These are phyloP conservation scores for Cantharis rufa DNA, from an alignment of 2,888 invertebrate species.

Conservation along the genomic window DNA sequence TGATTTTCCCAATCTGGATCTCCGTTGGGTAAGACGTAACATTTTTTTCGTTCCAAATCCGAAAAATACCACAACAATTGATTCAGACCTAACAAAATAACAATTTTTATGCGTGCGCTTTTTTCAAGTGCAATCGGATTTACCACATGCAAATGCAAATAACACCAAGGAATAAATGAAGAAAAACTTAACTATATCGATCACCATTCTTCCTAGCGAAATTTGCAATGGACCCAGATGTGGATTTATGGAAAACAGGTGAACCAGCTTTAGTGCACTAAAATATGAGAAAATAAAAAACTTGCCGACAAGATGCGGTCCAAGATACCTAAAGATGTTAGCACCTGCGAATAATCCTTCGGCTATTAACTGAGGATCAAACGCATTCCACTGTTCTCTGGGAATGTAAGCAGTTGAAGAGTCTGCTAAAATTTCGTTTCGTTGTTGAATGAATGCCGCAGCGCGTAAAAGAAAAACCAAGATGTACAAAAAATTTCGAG, in stretches of 20 bases:
- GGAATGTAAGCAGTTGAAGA: conserved; percentile 74
- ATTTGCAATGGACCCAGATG: conserved; percentile 92
- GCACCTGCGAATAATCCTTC: conserved; percentile 94
- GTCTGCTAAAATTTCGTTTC: conserved; percentile 68
- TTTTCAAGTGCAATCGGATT: conserved; percentile 43
- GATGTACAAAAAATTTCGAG: conserved; percentile 84
- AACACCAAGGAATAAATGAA: conserved; percentile 85
- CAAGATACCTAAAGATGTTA: conserved; percentile 77
- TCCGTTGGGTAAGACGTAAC: conserved; percentile 72
- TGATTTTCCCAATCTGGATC: conserved; percentile 77
- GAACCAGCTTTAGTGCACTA: conserved; percentile 88
- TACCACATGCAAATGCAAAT: conserved; percentile 91
- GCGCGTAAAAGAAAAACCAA: conserved; percentile 69
- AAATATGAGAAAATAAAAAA: conserved; percentile 34
- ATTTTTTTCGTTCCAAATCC: conserved; percentile 79
- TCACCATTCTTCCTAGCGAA: conserved; percentile 86
- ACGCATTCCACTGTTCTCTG: conserved; percentile 87
- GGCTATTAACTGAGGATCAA: conserved; percentile 90
- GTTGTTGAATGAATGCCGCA: conserved; percentile 78
- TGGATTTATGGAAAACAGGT: conserved; percentile 91
- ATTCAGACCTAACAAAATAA: conserved; percentile 65
- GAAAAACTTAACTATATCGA: conserved; percentile 91
- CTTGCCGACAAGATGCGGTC: conserved; percentile 9
- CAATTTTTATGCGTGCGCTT: neutral
- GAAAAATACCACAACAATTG: conserved; percentile 95